Percentiles rank a stretch among this genome's conserved stretches.
phyloP scores from a whole-genome alignment of 2,113 vertebrate genomes.

The Ptilonorhynchus violaceus region DNA sequence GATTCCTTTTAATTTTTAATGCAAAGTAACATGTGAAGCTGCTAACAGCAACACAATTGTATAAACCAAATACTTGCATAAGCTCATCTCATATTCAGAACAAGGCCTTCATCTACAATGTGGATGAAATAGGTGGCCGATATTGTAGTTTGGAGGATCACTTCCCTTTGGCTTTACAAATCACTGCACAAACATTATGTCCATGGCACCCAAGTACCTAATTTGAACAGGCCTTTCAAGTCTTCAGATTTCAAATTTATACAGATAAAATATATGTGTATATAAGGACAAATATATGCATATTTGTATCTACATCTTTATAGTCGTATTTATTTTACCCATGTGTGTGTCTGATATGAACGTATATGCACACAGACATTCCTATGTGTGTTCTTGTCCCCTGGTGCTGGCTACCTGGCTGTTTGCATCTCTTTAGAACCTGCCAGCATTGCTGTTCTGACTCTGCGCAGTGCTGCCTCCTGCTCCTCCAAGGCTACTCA shows the following conservation, averaged over 20 bases:
- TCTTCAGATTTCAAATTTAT: neutral
- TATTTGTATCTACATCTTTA: too few relatives aligned
- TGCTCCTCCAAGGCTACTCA: neutral
- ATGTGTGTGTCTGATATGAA: neutral
- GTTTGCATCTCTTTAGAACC: neutral
- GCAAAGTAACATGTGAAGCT: conserved; percentile 5
- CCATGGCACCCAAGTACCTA: neutral
- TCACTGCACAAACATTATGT: neutral
- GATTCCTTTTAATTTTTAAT: conserved; percentile 31
- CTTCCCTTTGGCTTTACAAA: neutral
- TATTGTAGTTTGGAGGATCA: neutral
- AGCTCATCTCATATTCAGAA: neutral
- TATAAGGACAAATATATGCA: neutral
- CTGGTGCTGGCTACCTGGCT: neutral
- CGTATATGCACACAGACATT: neutral
- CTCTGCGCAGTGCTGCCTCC: neutral
- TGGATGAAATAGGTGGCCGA: neutral
- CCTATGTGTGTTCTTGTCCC: fast-evolving
- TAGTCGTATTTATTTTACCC: neutral
- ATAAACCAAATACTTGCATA: neutral
- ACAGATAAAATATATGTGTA: neutral
- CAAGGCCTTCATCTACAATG: neutral
- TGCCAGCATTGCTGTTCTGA: neutral
- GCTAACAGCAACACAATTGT: neutral
- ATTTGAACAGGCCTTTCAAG: neutral